Evolutionary conservation across 1,140 invertebrate genomes (phyloP).

Genomic region (Acromyrmex echinatior): DNA sequence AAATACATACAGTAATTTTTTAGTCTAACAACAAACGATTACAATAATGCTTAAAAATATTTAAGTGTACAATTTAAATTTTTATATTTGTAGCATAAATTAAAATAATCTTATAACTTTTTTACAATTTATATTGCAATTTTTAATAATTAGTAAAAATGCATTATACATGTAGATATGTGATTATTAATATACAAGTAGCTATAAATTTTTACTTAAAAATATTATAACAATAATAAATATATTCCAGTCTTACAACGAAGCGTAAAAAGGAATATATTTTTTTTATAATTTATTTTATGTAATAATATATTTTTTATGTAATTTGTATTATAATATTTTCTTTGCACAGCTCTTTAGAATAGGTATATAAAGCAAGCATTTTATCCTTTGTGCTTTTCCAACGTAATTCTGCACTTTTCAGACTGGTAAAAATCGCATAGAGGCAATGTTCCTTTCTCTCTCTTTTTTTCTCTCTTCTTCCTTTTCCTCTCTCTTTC

Average conservation of each 20-base stretch:
- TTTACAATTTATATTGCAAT: not conserved
- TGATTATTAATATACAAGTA: not conserved
- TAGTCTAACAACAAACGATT: not conserved
- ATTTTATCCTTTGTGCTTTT: constrained; percentile 30
- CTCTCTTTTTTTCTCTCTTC: not conserved
- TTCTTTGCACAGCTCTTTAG: not conserved
- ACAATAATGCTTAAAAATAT: not conserved
- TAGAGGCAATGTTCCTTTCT: not conserved
- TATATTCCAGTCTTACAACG: not conserved
- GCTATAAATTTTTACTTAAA: not conserved
- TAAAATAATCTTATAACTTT: not conserved
- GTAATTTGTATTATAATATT: constrained; percentile 1
- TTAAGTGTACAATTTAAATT: not conserved
- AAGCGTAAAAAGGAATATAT: not conserved
- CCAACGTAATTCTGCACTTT: not conserved
- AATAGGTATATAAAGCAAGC: not conserved
- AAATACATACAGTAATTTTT: not conserved
- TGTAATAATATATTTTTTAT: not conserved
- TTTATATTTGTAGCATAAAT: not conserved
- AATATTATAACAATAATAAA: not conserved
- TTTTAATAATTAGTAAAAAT: not conserved
- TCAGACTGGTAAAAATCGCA: not conserved
- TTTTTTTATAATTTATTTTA: not conserved
- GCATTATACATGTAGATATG: not conserved
- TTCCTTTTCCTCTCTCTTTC: not conserved